A percentile compares a stretch with the other conserved stretches of the same genome.
Conservation (phyloP, 2,797 vertebrate genomes). For the Lacerta agilis region DNA sequence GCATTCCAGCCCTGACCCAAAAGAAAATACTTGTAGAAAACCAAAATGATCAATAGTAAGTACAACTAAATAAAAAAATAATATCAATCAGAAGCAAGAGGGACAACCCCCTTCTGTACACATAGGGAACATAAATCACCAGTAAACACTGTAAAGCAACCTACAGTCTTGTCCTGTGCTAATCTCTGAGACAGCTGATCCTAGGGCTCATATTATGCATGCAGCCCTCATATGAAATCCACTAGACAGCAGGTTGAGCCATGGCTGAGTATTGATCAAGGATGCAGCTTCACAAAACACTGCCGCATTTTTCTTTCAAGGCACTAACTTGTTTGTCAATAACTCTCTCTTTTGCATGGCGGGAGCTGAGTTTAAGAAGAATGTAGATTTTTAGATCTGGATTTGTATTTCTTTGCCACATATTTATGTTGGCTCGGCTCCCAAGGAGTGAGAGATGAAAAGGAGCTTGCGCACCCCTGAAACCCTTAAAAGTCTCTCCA, state of each 20-base stretch:
- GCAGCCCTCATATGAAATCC: conserved; percentile 55
- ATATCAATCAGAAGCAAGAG: neutral
- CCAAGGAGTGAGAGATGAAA: neutral
- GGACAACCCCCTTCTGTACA: conserved; percentile 34
- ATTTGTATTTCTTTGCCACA: neutral
- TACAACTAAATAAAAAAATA: neutral
- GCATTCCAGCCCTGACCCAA: neutral
- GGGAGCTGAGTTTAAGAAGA: conserved; percentile 4
- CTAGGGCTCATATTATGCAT: conserved; percentile 69
- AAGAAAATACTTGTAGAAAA: neutral
- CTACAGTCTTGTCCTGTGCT: conserved; percentile 70
- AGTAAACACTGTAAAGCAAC: conserved; percentile 68
- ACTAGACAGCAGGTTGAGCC: conserved; percentile 52
- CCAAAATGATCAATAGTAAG: rapidly evolving
- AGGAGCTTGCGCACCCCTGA: neutral
- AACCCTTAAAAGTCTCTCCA: neutral
- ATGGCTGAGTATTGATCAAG: conserved; percentile 62
- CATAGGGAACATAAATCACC: conserved; percentile 63
- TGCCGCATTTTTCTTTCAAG: conserved; percentile 41
- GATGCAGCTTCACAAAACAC: conserved; percentile 52
- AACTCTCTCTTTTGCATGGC: neutral
- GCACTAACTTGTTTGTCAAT: conserved; percentile 71
- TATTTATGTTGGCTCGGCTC: neutral
- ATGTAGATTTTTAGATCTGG: neutral
- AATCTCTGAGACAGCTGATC: conserved; percentile 67